Evolutionary conservation across 2,888 invertebrate species (phyloP).

Genomic region (Synergus gifuensis): DNA sequence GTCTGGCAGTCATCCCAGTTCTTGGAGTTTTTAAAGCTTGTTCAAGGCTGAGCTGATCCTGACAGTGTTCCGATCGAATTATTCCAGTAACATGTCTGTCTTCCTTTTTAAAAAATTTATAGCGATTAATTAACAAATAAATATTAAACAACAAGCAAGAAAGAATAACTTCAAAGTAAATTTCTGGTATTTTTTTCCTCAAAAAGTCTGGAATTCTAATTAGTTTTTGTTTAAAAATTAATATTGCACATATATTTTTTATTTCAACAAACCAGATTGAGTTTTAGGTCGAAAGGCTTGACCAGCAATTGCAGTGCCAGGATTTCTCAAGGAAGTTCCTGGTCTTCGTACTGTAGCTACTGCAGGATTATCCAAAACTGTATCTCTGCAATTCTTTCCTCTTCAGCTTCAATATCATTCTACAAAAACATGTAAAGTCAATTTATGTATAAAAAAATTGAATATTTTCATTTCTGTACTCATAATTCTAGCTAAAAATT

Average conservation of each 20-base stretch:
- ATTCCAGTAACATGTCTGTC: slow-evolving; percentile 92
- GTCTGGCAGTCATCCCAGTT: slow-evolving; percentile 84
- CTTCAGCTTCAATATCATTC: slow-evolving; percentile 94
- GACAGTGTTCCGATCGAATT: slow-evolving; percentile 86
- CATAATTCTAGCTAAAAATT: too few species aligned
- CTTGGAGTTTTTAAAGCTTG: slow-evolving; percentile 85
- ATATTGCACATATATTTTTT: not conserved
- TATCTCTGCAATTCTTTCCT: slow-evolving; percentile 88
- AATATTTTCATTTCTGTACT: too few species aligned
- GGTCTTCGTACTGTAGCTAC: slow-evolving; percentile 93
- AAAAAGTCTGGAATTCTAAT: too few species aligned
- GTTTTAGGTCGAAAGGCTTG: slow-evolving; percentile 74
- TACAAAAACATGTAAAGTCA: too few species aligned
- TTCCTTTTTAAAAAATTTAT: slow-evolving; percentile 77
- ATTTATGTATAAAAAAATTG: too few species aligned
- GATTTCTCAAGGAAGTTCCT: slow-evolving; percentile 92
- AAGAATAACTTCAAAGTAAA: too few species aligned
- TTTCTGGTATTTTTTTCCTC: too few species aligned
- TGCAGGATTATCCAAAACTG: slow-evolving; percentile 87
- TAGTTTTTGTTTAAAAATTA: slow-evolving; percentile 35
- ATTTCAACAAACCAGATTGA: slow-evolving; percentile 67
- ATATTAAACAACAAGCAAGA: too few species aligned
- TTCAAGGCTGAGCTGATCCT: slow-evolving; percentile 83
- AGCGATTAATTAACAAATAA: too few species aligned
- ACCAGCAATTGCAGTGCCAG: slow-evolving; percentile 77